A percentile compares a stretch with the other conserved stretches of the same genome.
Conservation (phyloP, 2,888 invertebrate species). For the Neoascia interrupta region DNA sequence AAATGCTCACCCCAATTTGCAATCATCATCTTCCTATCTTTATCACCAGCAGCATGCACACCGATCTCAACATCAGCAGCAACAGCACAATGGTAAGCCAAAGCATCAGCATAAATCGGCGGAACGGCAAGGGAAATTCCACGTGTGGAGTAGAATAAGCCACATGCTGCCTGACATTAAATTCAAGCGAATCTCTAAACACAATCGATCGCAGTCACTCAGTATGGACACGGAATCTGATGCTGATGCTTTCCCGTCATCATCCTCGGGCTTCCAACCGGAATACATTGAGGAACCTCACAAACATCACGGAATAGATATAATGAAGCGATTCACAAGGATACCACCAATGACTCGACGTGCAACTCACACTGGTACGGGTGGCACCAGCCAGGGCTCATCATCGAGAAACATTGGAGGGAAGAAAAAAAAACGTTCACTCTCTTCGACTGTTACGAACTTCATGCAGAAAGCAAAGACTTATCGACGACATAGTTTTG, state of each 20-base stretch:
- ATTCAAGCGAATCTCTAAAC: conserved; percentile 82
- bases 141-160: conserved; percentile 81
- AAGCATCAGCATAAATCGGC: conserved; percentile 71
- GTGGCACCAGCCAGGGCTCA: conserved; percentile 5
- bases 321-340: conserved; percentile 74
- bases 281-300: conserved; percentile 75
- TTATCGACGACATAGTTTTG: conserved; percentile 79
- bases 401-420: conserved; percentile 78
- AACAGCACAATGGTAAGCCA: conserved; percentile 49
- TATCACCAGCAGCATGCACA: conserved; percentile 70
- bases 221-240: conserved; percentile 82
- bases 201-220: conserved; percentile 90
- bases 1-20: conserved; percentile 74
- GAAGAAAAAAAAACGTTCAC: conserved; percentile 89
- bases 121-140: conserved; percentile 52
- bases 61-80: conserved; percentile 70
- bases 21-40: conserved; percentile 70
- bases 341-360: conserved; percentile 74
- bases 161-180: conserved; percentile 90
- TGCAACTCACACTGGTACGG: conserved; percentile 66
- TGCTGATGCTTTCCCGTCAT: conserved; percentile 5
- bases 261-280: conserved; percentile 67
- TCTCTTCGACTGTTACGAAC: conserved; percentile 91
- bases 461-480: conserved; percentile 90
- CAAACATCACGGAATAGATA: conserved; percentile 70